These are phyloP conservation scores for Limosa lapponica DNA, from an alignment of 2,797 vertebrate genomes.

Conservation along the genomic window DNA sequence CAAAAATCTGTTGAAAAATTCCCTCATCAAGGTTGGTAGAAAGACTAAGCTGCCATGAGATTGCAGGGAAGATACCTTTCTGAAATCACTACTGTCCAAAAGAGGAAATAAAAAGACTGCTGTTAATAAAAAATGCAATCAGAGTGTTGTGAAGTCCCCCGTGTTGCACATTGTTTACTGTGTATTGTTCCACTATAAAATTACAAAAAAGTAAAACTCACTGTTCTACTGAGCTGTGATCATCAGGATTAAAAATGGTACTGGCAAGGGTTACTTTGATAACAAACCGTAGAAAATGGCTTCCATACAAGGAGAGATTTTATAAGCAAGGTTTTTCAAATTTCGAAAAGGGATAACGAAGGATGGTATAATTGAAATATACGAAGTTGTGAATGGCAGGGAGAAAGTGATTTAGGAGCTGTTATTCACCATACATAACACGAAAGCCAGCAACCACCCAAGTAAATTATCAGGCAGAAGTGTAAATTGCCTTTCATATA, in stretches of 20 bases:
- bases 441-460: background rate
- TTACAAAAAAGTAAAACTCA: background rate
- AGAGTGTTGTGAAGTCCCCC: background rate
- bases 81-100: background rate
- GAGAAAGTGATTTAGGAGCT: slow-evolving; percentile 18
- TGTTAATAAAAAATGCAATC: background rate
- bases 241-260: background rate
- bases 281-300: background rate
- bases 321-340: background rate
- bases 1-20: background rate
- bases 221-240: background rate
- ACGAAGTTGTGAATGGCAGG: background rate
- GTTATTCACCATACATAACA: background rate
- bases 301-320: background rate
- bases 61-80: background rate
- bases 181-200: background rate
- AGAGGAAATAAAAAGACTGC: background rate
- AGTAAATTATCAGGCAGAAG: slow-evolving; percentile 24
- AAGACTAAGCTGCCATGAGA: background rate
- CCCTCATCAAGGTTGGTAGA: background rate
- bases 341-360: background rate
- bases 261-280: background rate
- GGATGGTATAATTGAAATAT: background rate
- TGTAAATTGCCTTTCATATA: slow-evolving; percentile 41
- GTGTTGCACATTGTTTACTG: background rate